These are phyloP conservation scores for Lithophane socia DNA, from an alignment of 2,888 invertebrate species.

Conservation along the genomic window DNA sequence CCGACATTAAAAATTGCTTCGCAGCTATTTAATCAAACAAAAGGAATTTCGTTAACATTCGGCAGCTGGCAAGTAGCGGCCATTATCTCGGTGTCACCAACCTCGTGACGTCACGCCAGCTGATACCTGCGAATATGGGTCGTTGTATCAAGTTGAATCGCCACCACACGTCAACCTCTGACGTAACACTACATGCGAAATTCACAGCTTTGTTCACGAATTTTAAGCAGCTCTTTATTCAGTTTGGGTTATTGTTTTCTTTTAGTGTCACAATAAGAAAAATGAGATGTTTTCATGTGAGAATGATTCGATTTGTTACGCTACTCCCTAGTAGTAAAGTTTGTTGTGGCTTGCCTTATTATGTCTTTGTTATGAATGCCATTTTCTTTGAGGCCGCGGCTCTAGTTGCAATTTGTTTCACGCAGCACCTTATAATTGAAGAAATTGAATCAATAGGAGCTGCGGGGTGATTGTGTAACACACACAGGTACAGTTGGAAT, in stretches of 20 bases:
- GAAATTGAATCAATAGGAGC: neutral
- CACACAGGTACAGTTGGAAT: neutral
- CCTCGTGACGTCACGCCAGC: slow-evolving; percentile 82
- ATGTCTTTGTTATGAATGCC: neutral
- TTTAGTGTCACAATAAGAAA: neutral
- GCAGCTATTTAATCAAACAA: slow-evolving; percentile 26
- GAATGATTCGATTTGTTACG: neutral
- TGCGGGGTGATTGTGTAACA: neutral
- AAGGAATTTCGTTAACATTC: slow-evolving; percentile 51
- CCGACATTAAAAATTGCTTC: slow-evolving; percentile 7
- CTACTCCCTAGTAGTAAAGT: neutral
- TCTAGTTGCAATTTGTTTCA: slow-evolving; percentile 17
- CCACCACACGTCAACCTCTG: slow-evolving; percentile 48
- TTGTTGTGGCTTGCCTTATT: neutral
- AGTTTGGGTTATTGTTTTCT: slow-evolving; percentile 15
- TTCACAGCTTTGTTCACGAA: slow-evolving; percentile 39
- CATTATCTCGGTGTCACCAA: slow-evolving; percentile 77
- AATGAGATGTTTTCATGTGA: slow-evolving; percentile 20
- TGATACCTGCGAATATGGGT: slow-evolving; percentile 77
- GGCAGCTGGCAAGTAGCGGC: slow-evolving; percentile 38
- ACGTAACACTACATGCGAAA: slow-evolving; percentile 53
- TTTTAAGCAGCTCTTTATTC: slow-evolving; percentile 10
- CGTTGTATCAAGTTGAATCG: slow-evolving; percentile 58
- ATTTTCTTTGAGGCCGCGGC: neutral
- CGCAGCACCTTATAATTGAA: neutral